phyloP scores from a whole-genome alignment of 2,113 vertebrate species.

The Tonatia bakeri region DNA sequence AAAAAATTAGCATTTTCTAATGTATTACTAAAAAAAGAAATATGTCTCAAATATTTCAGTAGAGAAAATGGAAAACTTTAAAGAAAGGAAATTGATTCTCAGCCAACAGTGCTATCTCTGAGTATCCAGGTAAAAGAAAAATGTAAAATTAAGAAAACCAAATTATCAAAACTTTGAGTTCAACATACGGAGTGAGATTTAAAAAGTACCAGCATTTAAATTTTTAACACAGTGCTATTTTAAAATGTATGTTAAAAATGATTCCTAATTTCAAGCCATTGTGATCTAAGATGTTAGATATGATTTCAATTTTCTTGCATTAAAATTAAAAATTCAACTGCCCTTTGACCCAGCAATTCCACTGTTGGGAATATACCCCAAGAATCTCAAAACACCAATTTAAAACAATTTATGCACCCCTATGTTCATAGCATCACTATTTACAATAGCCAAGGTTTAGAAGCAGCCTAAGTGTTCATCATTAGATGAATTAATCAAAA shows the following conservation, averaged over 20 bases:
- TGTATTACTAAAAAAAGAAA: constrained; percentile 11
- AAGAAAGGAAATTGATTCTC: not conserved
- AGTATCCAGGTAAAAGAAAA: not conserved
- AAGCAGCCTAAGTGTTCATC: too few relatives aligned
- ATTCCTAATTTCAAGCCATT: not conserved
- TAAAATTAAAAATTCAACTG: too few relatives aligned
- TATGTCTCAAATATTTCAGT: not conserved
- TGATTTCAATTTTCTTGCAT: too few relatives aligned
- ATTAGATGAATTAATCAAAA: too few relatives aligned
- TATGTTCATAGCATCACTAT: too few relatives aligned
- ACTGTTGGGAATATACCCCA: too few relatives aligned
- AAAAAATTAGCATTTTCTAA: constrained; percentile 54
- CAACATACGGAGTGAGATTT: not conserved
- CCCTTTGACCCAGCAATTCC: too few relatives aligned
- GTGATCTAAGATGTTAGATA: too few relatives aligned
- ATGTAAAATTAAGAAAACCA: not conserved
- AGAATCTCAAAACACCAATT: too few relatives aligned
- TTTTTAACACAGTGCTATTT: not conserved
- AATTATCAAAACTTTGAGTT: not conserved
- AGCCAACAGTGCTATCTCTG: not conserved
- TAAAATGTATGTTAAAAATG: not conserved
- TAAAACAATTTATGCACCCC: too few relatives aligned
- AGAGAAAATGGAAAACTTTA: not conserved
- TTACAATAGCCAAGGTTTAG: too few relatives aligned
- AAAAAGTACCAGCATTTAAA: not conserved